Percentiles rank a stretch among this genome's conserved stretches.
Evolutionary conservation across 2,888 invertebrate species (phyloP).

Genomic region (Ceramica pisi): DNA sequence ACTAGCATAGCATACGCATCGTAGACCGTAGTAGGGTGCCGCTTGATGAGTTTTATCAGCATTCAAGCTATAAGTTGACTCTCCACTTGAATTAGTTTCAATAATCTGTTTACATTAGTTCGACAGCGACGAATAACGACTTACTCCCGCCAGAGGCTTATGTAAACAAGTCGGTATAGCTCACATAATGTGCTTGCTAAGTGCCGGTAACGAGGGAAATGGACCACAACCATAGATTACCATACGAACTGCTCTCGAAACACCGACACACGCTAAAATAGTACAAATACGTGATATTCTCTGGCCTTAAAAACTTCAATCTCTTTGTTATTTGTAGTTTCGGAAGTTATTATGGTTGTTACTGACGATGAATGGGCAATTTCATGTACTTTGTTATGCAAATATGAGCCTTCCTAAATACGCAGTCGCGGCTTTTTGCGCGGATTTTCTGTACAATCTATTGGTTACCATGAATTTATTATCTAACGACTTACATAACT

Average conservation of each 20-base stretch:
- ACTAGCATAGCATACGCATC: no score
- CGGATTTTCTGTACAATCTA: neutral
- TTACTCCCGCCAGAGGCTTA: conserved; percentile 11
- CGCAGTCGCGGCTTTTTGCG: conserved; percentile 1
- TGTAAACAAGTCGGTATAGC: conserved; percentile 41
- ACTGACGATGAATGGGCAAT: conserved; percentile 41
- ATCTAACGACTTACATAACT: conserved; percentile 24
- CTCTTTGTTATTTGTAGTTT: neutral
- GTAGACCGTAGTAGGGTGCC: no score
- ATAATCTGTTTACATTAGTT: conserved; percentile 10
- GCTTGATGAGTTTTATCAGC: no score
- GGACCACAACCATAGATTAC: conserved; percentile 61
- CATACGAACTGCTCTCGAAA: conserved; percentile 37
- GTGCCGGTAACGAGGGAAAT: conserved; percentile 63
- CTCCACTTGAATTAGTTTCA: conserved; percentile 4
- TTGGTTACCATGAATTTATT: conserved; percentile 1
- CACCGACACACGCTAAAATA: conserved; percentile 11
- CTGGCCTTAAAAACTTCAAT: neutral
- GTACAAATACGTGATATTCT: conserved; percentile 4
- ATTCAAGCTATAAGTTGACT: neutral
- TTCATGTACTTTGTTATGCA: conserved; percentile 37
- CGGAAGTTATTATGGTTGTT: conserved; percentile 39
- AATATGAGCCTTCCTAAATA: conserved; percentile 33
- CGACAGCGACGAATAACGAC: conserved; percentile 2
- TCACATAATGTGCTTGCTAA: conserved; percentile 47